phyloP scores from a whole-genome alignment of 2,113 vertebrate genomes.

The Elephantulus edwardii region DNA sequence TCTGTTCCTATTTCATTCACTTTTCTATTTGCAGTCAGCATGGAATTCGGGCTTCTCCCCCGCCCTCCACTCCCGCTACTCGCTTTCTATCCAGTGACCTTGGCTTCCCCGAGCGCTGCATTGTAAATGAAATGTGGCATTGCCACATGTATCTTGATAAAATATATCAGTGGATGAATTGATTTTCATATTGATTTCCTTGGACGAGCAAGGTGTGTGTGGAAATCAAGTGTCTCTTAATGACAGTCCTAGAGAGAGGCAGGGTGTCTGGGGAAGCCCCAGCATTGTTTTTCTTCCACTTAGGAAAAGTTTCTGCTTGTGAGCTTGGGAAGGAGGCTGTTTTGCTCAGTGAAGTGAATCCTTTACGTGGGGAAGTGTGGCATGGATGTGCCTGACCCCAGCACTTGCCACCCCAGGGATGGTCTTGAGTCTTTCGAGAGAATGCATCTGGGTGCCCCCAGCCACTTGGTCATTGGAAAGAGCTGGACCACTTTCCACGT shows the following conservation, averaged over 20 bases:
- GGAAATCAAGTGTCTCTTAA: conserved; percentile 1
- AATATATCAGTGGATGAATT: conserved; percentile 77
- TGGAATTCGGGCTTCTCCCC: neutral
- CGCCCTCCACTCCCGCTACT: conserved; percentile 22
- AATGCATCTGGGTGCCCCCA: neutral
- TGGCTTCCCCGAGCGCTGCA: conserved; percentile 55
- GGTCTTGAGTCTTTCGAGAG: neutral
- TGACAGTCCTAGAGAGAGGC: conserved; percentile 9
- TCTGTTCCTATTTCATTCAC: conserved; percentile 71
- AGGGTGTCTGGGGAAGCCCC: neutral
- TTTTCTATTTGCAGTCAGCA: conserved; percentile 78
- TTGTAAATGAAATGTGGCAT: conserved; percentile 78
- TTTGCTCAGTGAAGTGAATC: neutral
- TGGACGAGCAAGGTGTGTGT: neutral
- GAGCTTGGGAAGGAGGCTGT: neutral
- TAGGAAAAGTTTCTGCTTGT: conserved; percentile 44
- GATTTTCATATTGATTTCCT: conserved; percentile 78
- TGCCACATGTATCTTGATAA: conserved; percentile 76
- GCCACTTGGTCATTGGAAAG: neutral
- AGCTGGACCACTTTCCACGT: neutral
- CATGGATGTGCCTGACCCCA: neutral
- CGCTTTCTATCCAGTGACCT: conserved; percentile 71
- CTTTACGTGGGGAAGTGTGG: neutral
- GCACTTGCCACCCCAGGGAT: neutral
- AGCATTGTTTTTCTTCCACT: conserved; percentile 20